A percentile compares a stretch with the other conserved stretches of the same genome.
phyloP scores from a whole-genome alignment of 2,113 vertebrate genomes.

The Pangasianodon gigas region DNA sequence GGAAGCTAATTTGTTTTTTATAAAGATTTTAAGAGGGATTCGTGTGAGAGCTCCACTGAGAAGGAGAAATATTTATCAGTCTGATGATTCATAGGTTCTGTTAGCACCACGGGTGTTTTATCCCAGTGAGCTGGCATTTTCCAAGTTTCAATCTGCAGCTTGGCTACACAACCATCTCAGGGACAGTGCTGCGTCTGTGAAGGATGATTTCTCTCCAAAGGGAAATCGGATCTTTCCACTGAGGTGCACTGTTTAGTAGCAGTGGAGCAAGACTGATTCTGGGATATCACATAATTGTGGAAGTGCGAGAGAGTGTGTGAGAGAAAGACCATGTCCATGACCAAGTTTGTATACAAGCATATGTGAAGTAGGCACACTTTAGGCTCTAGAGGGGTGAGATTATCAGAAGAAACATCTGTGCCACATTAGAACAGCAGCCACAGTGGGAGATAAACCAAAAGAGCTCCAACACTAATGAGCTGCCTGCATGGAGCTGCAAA shows the following conservation, averaged over 20 bases:
- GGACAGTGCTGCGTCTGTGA: slow-evolving; percentile 58
- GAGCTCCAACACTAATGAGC: slow-evolving; percentile 54
- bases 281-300: slow-evolving; percentile 43
- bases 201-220: slow-evolving; percentile 65
- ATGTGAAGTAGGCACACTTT: slow-evolving; percentile 45
- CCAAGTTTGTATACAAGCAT: slow-evolving; percentile 35
- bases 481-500: slow-evolving; percentile 48
- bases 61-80: slow-evolving; percentile 49
- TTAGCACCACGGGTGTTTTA: slow-evolving; percentile 58
- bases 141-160: slow-evolving; percentile 71
- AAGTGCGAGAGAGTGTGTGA: neutral
- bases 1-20: slow-evolving; percentile 32
- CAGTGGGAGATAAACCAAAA: slow-evolving; percentile 50
- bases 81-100: slow-evolving; percentile 55
- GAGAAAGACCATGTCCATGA: slow-evolving; percentile 29
- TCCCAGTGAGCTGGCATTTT: slow-evolving; percentile 64
- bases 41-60: neutral
- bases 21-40: slow-evolving; percentile 8
- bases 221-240: slow-evolving; percentile 63
- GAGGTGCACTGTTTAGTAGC: slow-evolving; percentile 59
- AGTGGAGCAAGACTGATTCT: slow-evolving; percentile 63
- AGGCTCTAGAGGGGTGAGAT: slow-evolving; percentile 54
- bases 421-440: slow-evolving; percentile 54
- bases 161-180: slow-evolving; percentile 61
- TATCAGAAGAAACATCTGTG: slow-evolving; percentile 57